These are phyloP conservation scores for Pyrocephalus nanus DNA, from an alignment of 2,797 vertebrate species.

Conservation along the genomic window DNA sequence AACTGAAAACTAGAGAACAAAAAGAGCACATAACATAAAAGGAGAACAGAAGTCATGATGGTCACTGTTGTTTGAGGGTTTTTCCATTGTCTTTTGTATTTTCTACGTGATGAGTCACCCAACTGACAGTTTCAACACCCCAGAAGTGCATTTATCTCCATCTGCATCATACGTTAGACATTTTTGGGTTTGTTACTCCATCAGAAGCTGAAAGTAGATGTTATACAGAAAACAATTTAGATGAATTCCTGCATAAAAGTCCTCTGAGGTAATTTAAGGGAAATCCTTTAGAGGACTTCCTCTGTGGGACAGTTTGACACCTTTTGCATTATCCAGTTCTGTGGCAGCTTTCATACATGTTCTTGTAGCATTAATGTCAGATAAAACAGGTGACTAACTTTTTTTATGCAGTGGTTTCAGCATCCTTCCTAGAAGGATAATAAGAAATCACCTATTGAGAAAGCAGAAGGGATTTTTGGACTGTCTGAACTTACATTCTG, in stretches of 20 bases:
- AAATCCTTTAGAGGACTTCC: neutral
- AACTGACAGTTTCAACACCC: neutral
- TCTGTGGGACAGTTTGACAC: neutral
- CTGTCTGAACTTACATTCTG: neutral
- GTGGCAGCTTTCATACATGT: neutral
- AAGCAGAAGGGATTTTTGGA: neutral
- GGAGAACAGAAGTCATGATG: neutral
- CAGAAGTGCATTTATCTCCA: neutral
- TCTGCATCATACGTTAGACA: neutral
- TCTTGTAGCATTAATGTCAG: neutral
- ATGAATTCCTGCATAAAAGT: neutral
- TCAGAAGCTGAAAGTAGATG: neutral
- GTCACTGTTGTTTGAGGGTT: neutral
- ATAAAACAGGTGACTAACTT: neutral
- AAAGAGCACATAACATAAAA: neutral
- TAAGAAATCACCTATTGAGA: rapidly evolving
- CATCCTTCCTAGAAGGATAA: neutral
- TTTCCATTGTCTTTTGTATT: neutral
- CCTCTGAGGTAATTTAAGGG: neutral
- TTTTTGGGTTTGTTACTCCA: neutral
- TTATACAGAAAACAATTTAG: neutral
- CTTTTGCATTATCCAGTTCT: neutral
- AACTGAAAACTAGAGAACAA: neutral
- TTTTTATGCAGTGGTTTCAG: neutral
- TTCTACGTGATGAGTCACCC: neutral